These are phyloP conservation scores for Cyprinella venusta DNA, from an alignment of 2,797 vertebrate species.

Conservation along the genomic window DNA sequence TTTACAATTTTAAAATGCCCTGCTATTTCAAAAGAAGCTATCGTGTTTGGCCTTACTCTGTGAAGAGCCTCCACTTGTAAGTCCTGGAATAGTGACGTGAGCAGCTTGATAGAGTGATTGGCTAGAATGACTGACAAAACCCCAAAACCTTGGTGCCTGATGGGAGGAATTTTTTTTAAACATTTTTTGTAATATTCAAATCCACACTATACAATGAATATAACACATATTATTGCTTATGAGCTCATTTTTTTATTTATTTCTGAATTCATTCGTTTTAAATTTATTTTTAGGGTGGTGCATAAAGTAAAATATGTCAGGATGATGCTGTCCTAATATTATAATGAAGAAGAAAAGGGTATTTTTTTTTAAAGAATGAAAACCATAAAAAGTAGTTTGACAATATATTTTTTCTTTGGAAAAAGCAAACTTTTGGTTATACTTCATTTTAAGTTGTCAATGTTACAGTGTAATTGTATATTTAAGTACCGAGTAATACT, in stretches of 20 bases:
- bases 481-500: too few species aligned
- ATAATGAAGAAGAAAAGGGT: background rate
- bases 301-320: background rate
- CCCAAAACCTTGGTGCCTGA: constrained; percentile 95
- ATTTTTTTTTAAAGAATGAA: background rate
- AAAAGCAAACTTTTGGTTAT: background rate
- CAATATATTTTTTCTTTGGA: background rate
- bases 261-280: background rate
- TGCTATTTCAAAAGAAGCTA: background rate
- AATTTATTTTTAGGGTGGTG: too few species aligned
- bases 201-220: background rate
- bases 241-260: background rate
- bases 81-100: constrained; percentile 96
- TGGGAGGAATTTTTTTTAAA: background rate
- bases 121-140: constrained; percentile 95
- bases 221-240: background rate
- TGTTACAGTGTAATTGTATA: too few species aligned
- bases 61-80: constrained; percentile 96
- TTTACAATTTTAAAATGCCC: background rate
- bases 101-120: constrained; percentile 93
- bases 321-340: background rate
- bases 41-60: constrained; percentile 76
- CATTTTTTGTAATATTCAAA: background rate
- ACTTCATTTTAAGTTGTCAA: too few species aligned
- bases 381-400: background rate